Conservation (phyloP, 2,888 invertebrate genomes). For the Oasisia sp. region DNA sequence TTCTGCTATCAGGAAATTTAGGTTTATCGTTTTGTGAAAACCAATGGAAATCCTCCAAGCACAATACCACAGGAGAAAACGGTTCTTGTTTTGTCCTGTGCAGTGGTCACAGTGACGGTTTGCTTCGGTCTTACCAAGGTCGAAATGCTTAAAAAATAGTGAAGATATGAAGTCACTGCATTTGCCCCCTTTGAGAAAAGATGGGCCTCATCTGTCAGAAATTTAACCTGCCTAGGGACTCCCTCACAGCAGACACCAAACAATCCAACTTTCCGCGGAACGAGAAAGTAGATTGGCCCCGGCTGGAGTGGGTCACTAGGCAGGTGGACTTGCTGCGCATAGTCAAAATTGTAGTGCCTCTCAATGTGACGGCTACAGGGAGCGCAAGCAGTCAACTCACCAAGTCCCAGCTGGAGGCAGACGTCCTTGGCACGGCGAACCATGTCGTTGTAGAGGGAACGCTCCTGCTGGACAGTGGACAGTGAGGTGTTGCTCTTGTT, state of each 20-base stretch:
- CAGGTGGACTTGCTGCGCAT: too few relatives aligned
- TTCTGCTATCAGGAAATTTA: conserved; percentile 25
- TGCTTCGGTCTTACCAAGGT: conserved; percentile 38
- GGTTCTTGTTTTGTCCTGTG: conserved; percentile 39
- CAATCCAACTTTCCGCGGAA: too few relatives aligned
- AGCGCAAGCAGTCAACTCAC: background rate
- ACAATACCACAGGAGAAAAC: too few relatives aligned
- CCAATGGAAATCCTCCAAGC: too few relatives aligned
- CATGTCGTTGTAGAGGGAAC: background rate
- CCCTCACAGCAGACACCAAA: too few relatives aligned
- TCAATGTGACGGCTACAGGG: conserved; percentile 20
- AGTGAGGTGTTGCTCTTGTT: conserved; percentile 17
- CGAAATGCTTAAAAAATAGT: conserved; percentile 40
- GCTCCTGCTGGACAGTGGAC: conserved; percentile 21
- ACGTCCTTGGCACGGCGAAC: too few relatives aligned
- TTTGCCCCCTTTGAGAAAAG: too few relatives aligned
- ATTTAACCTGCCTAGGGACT: too few relatives aligned
- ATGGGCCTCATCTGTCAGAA: too few relatives aligned
- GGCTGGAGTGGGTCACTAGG: too few relatives aligned
- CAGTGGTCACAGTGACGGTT: conserved; percentile 43
- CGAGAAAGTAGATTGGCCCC: too few relatives aligned
- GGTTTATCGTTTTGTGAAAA: too few relatives aligned
- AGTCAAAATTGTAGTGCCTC: conserved; percentile 31
- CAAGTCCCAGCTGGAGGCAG: background rate
- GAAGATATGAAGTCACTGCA: conserved; percentile 35